Base-by-base conservation (phyloP, 2,797 vertebrate genomes). In the Triplophysa bombifrons region DNA sequence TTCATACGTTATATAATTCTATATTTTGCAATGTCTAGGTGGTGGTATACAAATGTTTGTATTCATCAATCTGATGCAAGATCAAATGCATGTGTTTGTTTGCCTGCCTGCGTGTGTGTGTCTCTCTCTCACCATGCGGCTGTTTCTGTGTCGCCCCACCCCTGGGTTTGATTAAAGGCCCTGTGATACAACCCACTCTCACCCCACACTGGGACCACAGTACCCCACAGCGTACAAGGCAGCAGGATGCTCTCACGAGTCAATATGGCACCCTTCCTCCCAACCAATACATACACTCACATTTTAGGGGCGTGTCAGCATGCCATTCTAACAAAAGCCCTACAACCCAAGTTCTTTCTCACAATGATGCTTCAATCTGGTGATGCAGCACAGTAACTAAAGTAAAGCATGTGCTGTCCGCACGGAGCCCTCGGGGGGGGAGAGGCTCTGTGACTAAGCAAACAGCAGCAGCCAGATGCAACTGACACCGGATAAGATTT, bases 131-230 rank as follows among this genome's bases (percentile, higher is more conserved):
- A 27, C 61, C 14, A n/a, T 2, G n/a, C 30, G 38, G 60, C 38
- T 16, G 64, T 56, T 30, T 60, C 4, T 4, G 8, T 56, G 10
- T 63, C 48, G 2, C 60, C 50, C 34, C 38, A 69, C 34, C 51
- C 27, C 55, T 76, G 67, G 58, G 66, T 67, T 73, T 80, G 78
- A 85, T 82, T 70, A 77, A 56, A 83, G 67, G 16, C 61, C 51
- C 72, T 65, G 60, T 83, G 74, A 78, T 78, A 56, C 41, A 61
- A 48, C 34, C 38, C 76, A 25, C 55, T 61, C 38, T 27, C 51
- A 73, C n/a, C 63, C 34, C 70, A 74, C 25, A 16, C 73, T 48
- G 56, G 38, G 66, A 55, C 66, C 82, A 81, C 78, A 74, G 67
- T 72, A 58, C 56, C 69, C 72, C 51, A 58, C 19, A 19, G 72